phyloP scores from a whole-genome alignment of 2,113 vertebrate genomes.

The Parus major region DNA sequence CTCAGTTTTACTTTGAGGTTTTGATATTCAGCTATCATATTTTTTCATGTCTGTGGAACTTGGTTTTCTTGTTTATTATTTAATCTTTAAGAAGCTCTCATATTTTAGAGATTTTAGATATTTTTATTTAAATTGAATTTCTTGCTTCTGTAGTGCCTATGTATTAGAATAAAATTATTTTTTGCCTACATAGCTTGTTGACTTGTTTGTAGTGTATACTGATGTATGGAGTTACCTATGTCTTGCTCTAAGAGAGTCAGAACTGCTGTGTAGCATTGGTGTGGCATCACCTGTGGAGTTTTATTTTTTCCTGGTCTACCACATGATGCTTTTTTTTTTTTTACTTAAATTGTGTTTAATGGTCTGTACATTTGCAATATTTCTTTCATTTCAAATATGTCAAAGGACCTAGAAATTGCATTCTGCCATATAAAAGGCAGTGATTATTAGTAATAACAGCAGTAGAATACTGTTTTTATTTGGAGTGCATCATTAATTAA shows the following conservation, averaged over 20 bases:
- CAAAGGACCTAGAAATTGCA: background rate
- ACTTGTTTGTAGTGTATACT: background rate
- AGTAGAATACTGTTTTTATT: background rate
- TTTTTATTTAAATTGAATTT: background rate
- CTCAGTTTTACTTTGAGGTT: background rate
- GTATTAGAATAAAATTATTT: background rate
- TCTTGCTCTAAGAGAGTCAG: background rate
- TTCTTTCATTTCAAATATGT: background rate
- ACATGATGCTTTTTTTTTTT: background rate
- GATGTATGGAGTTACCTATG: fast-evolving
- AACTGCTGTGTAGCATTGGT: background rate
- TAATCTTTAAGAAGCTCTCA: background rate
- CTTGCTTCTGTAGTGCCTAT: background rate
- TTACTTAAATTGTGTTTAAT: background rate
- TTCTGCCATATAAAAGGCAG: background rate
- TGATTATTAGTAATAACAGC: background rate
- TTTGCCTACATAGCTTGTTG: background rate
- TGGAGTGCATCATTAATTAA: background rate
- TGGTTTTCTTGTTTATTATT: background rate
- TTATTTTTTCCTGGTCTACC: background rate
- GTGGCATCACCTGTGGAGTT: background rate
- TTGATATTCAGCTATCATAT: background rate
- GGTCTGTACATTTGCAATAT: background rate
- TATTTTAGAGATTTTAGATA: background rate
- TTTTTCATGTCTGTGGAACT: background rate